A percentile compares a stretch with the other conserved stretches of the same genome.
These are phyloP conservation scores for Cheilosia soror DNA, from an alignment of 2,888 invertebrate species.

Conservation along the genomic window DNA sequence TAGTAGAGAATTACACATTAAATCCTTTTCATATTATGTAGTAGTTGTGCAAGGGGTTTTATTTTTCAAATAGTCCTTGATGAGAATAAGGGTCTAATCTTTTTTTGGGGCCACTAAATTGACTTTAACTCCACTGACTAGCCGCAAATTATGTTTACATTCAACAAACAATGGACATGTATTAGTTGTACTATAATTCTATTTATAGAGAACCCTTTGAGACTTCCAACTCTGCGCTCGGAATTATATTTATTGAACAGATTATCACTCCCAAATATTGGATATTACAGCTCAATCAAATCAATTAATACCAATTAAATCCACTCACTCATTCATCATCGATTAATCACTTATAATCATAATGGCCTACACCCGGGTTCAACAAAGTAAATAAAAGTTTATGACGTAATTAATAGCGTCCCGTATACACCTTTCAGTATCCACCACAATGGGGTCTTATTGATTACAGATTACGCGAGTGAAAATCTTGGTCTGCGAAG, in stretches of 20 bases:
- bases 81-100: no score
- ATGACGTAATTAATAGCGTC: constrained; percentile 27
- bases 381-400: constrained; percentile 31
- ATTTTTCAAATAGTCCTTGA: no score
- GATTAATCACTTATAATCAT: constrained; percentile 41
- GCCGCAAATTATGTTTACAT: no score
- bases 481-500: not conserved
- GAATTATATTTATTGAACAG: constrained; percentile 1
- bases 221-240: no score
- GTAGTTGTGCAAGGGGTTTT: no score
- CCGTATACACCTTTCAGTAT: not conserved
- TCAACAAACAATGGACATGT: no score
- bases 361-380: not conserved
- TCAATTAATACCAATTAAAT: constrained; percentile 32
- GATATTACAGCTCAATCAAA: constrained; percentile 28
- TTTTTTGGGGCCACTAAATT: no score
- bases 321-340: constrained; percentile 27
- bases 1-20: no score
- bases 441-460: constrained; percentile 11
- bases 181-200: no score
- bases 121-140: no score
- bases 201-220: no score
- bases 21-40: no score
- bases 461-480: constrained; percentile 27
- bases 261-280: constrained; percentile 19